Base-by-base conservation (phyloP, 2,888 invertebrate genomes). In the Synergus gifuensis region DNA sequence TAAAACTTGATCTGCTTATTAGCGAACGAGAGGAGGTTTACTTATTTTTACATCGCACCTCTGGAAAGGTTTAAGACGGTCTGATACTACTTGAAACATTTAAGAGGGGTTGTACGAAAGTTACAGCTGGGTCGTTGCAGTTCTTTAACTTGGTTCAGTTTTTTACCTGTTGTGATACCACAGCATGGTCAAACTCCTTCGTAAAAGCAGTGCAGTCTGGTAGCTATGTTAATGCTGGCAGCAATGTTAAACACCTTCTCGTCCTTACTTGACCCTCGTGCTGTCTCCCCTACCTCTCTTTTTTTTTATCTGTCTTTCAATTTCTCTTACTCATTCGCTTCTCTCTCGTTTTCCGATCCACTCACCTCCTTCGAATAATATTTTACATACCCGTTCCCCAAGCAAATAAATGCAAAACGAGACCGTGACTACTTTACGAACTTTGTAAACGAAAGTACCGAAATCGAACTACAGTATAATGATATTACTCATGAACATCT, bases 1-100 rank as follows among this genome's bases (percentile, higher is more conserved):
- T 60, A 60, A 60, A 60, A 60, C 58, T 60, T 60, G 58, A 60
- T 60, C 58, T 60, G 58, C 58, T 60, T 60, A 60, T 60, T 60
- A 60, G 58, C 58, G 9, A 60, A 18, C 18, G 11, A 60, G 60
- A 60, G 18, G 60, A 22, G 60, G 60, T 11, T 60, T 60, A 22
- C 60, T 22, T 22, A 22, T 22, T 54, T n/a, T 54, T 54, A n/a
- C 54, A 54, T n/a, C 54, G 4, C 16, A 16, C 49, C 54, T 54
- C 54, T 54, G 54, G 54, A 54, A 54, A 54, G 54, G n/a, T n/a
- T 54, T 54, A 54, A 54, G 54, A 54, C 54, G n/a, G 60, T 60
- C 60, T 60, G 60, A 22, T 60, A 22, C 60, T 22, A 60, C 60
- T 60, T 22, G 58, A 60, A 60, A n/a, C 58, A 60, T 60, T 22